Percentiles rank a stretch among this genome's conserved stretches.
Evolutionary conservation across 2,113 vertebrate genomes (phyloP).

Genomic region (Myotis lucifugus): DNA sequence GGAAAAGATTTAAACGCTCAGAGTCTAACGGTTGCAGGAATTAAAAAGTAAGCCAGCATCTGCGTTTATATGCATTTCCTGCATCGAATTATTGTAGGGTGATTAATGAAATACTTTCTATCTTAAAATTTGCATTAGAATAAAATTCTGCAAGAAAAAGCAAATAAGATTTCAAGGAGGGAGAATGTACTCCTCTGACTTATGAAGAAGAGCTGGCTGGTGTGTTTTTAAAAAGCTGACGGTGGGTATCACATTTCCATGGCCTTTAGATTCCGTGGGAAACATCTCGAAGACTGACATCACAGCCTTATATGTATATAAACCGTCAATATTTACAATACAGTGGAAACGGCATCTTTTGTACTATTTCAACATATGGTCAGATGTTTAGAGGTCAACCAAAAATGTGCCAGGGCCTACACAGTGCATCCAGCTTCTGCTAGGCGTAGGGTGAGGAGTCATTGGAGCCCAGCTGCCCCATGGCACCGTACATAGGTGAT

Average conservation of each 20-base stretch:
- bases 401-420: neutral
- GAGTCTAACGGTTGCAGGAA: neutral
- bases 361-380: neutral
- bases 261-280: slow-evolving; percentile 35
- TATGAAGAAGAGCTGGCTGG: neutral
- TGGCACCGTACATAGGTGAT: neutral
- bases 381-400: neutral
- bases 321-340: slow-evolving; percentile 45
- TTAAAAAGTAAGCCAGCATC: neutral
- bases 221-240: slow-evolving; percentile 4
- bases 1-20: neutral
- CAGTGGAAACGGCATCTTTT: neutral
- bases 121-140: neutral
- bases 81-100: neutral
- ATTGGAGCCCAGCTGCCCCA: neutral
- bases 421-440: neutral
- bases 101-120: neutral
- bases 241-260: slow-evolving; percentile 23
- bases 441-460: neutral
- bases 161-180: slow-evolving; percentile 46
- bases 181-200: slow-evolving; percentile 27
- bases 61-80: neutral
- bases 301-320: slow-evolving; percentile 12
- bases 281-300: slow-evolving; percentile 5
- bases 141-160: neutral